A percentile compares a stretch with the other conserved stretches of the same genome.
Conservation (phyloP, 2,113 vertebrate genomes). For the Entomyzon cyanotis region DNA sequence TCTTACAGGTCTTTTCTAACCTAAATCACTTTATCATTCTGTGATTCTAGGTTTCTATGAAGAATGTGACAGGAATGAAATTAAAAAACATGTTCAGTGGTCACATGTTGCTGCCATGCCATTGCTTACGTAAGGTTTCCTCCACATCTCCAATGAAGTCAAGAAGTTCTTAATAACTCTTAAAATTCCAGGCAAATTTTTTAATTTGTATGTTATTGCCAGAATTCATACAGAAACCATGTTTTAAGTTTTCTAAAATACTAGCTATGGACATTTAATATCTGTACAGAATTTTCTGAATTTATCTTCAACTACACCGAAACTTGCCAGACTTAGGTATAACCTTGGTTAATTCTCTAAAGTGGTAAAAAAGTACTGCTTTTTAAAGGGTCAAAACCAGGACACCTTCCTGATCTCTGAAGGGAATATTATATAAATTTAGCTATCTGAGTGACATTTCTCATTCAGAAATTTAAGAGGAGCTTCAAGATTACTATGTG, state of each 20-base stretch:
- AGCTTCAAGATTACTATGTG: not conserved
- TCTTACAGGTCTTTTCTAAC: not conserved
- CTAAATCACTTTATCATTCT: not conserved
- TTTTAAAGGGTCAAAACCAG: not conserved
- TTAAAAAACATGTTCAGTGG: rapidly evolving
- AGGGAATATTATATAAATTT: not conserved
- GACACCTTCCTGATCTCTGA: not conserved
- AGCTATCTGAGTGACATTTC: not conserved
- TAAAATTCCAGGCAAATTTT: not conserved
- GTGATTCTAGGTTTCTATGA: not conserved
- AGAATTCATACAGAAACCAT: not conserved
- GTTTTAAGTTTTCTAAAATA: not conserved
- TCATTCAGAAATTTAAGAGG: not conserved
- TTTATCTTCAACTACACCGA: not conserved
- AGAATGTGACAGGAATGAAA: not conserved
- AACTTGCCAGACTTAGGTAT: not conserved
- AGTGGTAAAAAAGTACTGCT: not conserved
- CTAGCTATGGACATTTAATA: not conserved
- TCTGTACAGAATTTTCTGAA: not conserved
- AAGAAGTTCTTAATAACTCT: not conserved
- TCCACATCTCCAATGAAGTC: rapidly evolving
- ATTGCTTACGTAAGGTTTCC: not conserved
- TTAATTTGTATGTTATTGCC: not conserved
- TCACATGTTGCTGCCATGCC: not conserved
- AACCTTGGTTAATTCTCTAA: not conserved